Conservation (phyloP, 2,113 vertebrate species). For the Crotalus horridus region DNA sequence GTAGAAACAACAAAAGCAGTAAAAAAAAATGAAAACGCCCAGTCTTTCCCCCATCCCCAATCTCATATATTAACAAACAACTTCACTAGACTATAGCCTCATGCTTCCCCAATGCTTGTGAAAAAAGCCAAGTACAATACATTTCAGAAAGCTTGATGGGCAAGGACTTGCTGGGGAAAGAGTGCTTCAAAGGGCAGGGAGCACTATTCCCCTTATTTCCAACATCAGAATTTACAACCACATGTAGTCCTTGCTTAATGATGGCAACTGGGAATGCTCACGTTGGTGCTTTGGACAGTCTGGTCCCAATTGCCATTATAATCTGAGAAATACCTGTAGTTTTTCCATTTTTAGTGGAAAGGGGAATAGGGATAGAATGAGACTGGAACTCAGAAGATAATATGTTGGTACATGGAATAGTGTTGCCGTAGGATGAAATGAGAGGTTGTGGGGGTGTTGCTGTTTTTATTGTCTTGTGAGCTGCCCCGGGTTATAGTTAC, state of each 20-base stretch:
- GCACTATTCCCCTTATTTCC: too few relatives aligned
- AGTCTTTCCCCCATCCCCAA: too few relatives aligned
- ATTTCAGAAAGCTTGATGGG: too few relatives aligned
- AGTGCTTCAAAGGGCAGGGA: too few relatives aligned
- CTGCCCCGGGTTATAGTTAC: neutral
- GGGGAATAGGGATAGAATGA: neutral
- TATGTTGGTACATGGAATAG: neutral
- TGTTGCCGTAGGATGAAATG: neutral
- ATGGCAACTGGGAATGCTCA: neutral
- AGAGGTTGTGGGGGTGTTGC: neutral
- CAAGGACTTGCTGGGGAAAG: too few relatives aligned
- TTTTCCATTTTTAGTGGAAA: neutral
- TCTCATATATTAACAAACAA: too few relatives aligned
- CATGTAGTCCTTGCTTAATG: neutral
- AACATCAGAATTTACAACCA: neutral
- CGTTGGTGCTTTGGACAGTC: neutral
- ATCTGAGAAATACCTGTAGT: neutral
- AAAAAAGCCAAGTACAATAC: too few relatives aligned
- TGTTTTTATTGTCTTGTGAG: neutral
- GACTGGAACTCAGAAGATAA: neutral
- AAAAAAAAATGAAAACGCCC: too few relatives aligned
- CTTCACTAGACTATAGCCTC: too few relatives aligned
- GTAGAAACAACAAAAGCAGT: too few relatives aligned
- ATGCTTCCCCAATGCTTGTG: too few relatives aligned
- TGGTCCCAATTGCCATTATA: neutral